These are phyloP conservation scores for Heliconius melpomene DNA, from an alignment of 1,140 invertebrate species.

Conservation along the genomic window DNA sequence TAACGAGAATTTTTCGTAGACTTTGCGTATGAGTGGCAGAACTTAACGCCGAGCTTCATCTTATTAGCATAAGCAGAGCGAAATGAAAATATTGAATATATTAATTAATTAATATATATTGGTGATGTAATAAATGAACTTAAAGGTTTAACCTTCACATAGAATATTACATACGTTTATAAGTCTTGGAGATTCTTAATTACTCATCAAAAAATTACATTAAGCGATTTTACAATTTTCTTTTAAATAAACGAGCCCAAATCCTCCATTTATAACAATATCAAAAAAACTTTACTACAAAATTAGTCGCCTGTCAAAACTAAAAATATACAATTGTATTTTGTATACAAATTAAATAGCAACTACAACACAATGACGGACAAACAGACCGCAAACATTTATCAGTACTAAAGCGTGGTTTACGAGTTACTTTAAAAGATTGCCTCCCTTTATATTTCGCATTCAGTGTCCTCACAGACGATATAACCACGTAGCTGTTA, in stretches of 20 bases:
- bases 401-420: conserved; percentile 23
- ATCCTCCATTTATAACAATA: not conserved
- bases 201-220: too few relatives aligned
- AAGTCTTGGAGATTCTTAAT: too few relatives aligned
- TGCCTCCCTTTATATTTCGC: conserved; percentile 26
- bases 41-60: too few relatives aligned
- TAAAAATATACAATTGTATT: not conserved
- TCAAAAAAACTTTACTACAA: not conserved
- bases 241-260: not conserved
- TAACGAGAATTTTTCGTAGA: not conserved
- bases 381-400: conserved; percentile 27
- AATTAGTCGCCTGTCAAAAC: not conserved
- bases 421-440: conserved; percentile 29
- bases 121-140: too few relatives aligned
- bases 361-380: conserved; percentile 15
- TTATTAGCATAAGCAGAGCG: too few relatives aligned
- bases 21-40: too few relatives aligned
- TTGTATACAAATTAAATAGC: conserved; percentile 14
- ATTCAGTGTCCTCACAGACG: conserved; percentile 18
- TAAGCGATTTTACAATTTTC: too few relatives aligned
- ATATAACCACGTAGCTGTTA: conserved; percentile 19
- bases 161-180: too few relatives aligned
- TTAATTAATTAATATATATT: too few relatives aligned
- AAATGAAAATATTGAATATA: too few relatives aligned
- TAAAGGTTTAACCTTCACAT: too few relatives aligned